Conservation (phyloP, 2,797 vertebrate species). For the Periophthalmus magnuspinnatus region DNA sequence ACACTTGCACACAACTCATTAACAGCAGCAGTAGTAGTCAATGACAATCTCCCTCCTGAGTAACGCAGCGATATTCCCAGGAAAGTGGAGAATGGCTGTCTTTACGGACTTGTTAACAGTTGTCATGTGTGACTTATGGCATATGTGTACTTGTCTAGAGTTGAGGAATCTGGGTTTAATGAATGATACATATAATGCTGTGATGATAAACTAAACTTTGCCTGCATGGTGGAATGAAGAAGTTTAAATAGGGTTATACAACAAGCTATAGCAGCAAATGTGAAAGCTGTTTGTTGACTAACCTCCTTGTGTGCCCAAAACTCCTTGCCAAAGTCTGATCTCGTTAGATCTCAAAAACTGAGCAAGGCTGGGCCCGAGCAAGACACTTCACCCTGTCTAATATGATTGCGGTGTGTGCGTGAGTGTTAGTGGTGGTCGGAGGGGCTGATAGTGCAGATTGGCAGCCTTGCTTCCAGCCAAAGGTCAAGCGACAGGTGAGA, state of each 20-base stretch:
- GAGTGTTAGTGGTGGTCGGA: too few species aligned
- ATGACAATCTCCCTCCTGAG: conserved; percentile 24
- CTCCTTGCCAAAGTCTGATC: too few species aligned
- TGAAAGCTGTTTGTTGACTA: neutral
- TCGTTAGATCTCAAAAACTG: too few species aligned
- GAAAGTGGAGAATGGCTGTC: conserved; percentile 29
- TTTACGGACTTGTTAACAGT: conserved; percentile 43
- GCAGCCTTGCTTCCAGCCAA: too few species aligned
- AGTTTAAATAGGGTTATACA: neutral
- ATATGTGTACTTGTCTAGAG: conserved; percentile 19
- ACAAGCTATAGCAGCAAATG: neutral
- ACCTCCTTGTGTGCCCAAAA: too few species aligned
- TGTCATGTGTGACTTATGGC: conserved; percentile 31
- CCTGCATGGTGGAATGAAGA: neutral
- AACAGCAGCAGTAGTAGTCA: conserved; percentile 41
- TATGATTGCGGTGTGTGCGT: too few species aligned
- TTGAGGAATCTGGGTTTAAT: neutral
- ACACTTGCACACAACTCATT: conserved; percentile 51
- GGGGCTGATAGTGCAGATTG: too few species aligned
- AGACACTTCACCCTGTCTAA: too few species aligned
- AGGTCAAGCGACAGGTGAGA: too few species aligned
- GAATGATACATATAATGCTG: neutral
- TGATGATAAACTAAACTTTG: neutral
- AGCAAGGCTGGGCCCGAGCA: too few species aligned
- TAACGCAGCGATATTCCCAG: conserved; percentile 26